phyloP scores from a whole-genome alignment of 1,140 invertebrate species.

The Eueides isabella region DNA sequence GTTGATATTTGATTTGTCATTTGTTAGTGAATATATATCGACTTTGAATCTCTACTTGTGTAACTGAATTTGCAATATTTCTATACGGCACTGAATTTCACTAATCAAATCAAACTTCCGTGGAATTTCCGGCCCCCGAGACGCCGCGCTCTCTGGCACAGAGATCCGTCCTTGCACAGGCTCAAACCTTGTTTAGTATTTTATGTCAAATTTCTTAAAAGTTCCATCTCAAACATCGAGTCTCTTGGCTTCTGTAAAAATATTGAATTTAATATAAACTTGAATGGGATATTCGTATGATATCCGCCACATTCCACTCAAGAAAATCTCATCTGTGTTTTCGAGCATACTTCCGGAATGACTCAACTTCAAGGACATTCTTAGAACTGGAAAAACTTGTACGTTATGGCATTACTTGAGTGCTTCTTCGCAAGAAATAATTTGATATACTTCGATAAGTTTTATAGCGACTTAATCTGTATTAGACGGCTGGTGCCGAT shows the following conservation, averaged over 20 bases:
- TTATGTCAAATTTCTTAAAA: slow-evolving; percentile 8
- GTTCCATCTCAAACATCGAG: neutral
- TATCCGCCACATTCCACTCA: neutral
- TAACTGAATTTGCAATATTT: slow-evolving; percentile 52
- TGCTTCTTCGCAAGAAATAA: slow-evolving; percentile 2
- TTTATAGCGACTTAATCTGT: neutral
- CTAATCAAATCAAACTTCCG: slow-evolving; percentile 59
- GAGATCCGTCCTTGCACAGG: too few species aligned
- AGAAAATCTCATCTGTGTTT: neutral
- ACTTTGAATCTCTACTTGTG: slow-evolving; percentile 15
- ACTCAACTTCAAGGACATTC: slow-evolving; percentile 4
- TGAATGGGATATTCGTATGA: neutral
- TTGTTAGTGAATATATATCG: neutral
- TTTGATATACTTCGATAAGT: slow-evolving; percentile 8
- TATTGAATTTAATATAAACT: slow-evolving; percentile 8
- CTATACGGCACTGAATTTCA: slow-evolving; percentile 42
- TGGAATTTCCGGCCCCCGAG: slow-evolving; percentile 41
- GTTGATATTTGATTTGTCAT: neutral
- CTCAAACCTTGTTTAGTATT: neutral
- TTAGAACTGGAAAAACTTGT: neutral
- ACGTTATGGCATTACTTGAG: slow-evolving; percentile 2
- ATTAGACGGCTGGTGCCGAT: neutral
- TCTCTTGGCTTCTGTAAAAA: neutral
- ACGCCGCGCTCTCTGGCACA: too few species aligned
- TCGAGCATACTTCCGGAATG: neutral